Base-by-base conservation (phyloP, 2,113 vertebrate genomes). In the Tor tambroides region DNA sequence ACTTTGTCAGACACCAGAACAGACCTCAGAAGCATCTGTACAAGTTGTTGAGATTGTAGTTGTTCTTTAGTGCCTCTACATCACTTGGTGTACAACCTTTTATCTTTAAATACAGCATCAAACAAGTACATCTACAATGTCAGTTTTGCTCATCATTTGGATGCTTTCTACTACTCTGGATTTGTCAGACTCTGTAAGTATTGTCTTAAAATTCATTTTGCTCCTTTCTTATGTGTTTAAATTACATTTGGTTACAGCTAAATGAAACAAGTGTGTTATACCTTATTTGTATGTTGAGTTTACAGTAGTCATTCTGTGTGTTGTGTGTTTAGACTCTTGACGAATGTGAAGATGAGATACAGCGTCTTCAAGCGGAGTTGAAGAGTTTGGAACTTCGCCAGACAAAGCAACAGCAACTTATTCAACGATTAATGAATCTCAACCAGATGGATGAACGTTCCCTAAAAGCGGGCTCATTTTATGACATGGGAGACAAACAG, bases 261-360 rank as follows among this genome's bases (percentile, higher is more conserved):
- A 65, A 65, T 65, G 14, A 15, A 65, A 30, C n/a, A 28, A 38
- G 7, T 72, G 49, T 41, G 41, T 46, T n/a, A n/a, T n/a, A n/a
- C n/a, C n/a, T 46, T 46, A 46, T 82, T 67, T 72, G 4, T 46
- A 35, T 43, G 21, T 14, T 35, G 2, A 30, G 32, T 38, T 21
- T 2, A 35, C 32, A 26, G 19, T 2, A 5, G 12, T 65, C 32
- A 65, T 43, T 69, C 23, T 71, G 26, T 84, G 11, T 81, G 12
- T 59, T 59, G 9, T 78, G 46, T 77, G 23, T 81, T 71, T 86
- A 98, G 97, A 94, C 92, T 5, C 91, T 93, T 3, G 93, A 96
- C 83, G 91, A 89, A 28, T 99, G 98, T 89, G 85, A 88, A 26
- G 93, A 95, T 87, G 97, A 97, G 90, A 93, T 94, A 87, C 8